Conservation (phyloP, 2,797 vertebrate genomes). For the Sebastes itinus region DNA sequence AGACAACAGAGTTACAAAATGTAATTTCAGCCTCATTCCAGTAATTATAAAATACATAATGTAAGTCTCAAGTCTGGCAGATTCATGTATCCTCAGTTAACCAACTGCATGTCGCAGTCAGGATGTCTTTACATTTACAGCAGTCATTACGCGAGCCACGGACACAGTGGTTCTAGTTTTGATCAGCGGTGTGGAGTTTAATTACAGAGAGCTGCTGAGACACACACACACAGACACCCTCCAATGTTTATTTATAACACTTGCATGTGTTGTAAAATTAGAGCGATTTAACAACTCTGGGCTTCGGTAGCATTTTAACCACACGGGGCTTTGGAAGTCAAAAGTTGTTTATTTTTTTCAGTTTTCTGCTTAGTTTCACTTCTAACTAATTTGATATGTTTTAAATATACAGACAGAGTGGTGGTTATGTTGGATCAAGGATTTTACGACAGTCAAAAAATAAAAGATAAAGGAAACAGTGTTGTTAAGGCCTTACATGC, state of each 20-base stretch:
- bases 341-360: background rate
- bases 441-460: slow-evolving; percentile 51
- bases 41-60: background rate
- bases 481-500: slow-evolving; percentile 35
- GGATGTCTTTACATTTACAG: slow-evolving; percentile 15
- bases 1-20: background rate
- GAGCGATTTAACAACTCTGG: slow-evolving; percentile 24
- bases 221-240: slow-evolving; percentile 38
- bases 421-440: slow-evolving; percentile 15
- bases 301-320: slow-evolving; percentile 36
- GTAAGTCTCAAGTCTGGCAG: background rate
- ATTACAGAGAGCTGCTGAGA: slow-evolving; percentile 50
- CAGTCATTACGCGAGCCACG: background rate
- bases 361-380: slow-evolving; percentile 28
- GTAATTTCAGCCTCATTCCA: background rate
- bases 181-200: slow-evolving; percentile 43
- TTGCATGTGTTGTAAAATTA: slow-evolving; percentile 50
- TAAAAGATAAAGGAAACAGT: slow-evolving; percentile 37
- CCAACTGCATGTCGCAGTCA: slow-evolving; percentile 3
- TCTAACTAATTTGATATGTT: slow-evolving; percentile 32
- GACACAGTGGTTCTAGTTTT: slow-evolving; percentile 28
- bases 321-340: slow-evolving; percentile 14
- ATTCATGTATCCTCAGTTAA: slow-evolving; percentile 4
- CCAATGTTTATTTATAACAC: slow-evolving; percentile 63
- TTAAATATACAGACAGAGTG: slow-evolving; percentile 29